phyloP scores from a whole-genome alignment of 1,140 invertebrate species.

The Diachasmimorpha longicaudata region DNA sequence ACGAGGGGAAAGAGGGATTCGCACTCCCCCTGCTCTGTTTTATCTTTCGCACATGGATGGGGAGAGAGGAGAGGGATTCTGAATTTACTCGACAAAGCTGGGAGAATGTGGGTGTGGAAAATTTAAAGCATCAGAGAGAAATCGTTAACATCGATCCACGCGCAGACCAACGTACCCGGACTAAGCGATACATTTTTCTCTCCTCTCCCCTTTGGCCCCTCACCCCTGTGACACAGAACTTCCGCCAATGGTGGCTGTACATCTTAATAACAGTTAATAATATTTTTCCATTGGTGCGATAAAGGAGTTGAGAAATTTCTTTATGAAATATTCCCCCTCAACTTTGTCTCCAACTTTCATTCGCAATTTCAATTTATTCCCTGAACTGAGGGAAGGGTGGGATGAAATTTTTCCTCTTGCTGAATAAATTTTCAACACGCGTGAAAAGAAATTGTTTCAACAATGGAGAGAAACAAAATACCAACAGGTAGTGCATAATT shows the following conservation, averaged over 20 bases:
- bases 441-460: not conserved
- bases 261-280: not conserved
- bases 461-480: not conserved
- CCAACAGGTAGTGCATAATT: not conserved
- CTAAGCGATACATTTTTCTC: not conserved
- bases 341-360: not conserved
- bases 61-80: no score
- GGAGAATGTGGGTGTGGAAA: not conserved
- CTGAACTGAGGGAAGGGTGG: no score
- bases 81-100: not conserved
- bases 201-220: not conserved
- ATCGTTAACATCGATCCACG: slow-evolving; percentile 21
- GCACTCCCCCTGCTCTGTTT: not conserved
- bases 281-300: not conserved
- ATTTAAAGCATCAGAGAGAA: slow-evolving; percentile 24
- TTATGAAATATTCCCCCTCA: not conserved
- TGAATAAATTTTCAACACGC: no score
- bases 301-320: not conserved
- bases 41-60: not conserved
- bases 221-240: not conserved
- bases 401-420: no score
- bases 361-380: not conserved
- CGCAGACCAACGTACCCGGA: not conserved
- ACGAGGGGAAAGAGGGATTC: not conserved
- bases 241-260: not conserved